Percentiles rank a stretch among this genome's conserved stretches.
Evolutionary conservation across 2,888 invertebrate species (phyloP).

Genomic region (Cynaeus angustus): DNA sequence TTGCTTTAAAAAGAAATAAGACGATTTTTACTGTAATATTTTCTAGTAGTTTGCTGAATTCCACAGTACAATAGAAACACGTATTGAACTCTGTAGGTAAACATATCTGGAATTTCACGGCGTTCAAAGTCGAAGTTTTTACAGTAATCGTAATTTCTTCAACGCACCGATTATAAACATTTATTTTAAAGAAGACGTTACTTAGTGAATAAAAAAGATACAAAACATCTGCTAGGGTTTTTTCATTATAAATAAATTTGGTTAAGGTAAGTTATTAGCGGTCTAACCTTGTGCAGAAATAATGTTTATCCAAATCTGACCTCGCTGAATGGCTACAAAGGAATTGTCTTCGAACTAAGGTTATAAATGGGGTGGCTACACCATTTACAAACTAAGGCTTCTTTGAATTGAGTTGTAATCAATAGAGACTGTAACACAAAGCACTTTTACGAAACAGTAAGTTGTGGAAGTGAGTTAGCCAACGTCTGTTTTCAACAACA

Average conservation of each 20-base stretch:
- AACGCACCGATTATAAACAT: constrained; percentile 15
- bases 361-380: background rate
- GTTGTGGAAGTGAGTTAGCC: background rate
- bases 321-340: background rate
- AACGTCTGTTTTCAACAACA: too few species aligned
- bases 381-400: too few species aligned
- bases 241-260: constrained; percentile 17
- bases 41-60: too few species aligned
- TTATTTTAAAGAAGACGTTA: constrained; percentile 17
- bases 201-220: constrained; percentile 27
- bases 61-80: background rate
- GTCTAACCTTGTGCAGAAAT: background rate
- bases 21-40: too few species aligned
- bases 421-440: background rate
- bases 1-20: too few species aligned
- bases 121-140: background rate
- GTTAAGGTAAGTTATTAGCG: constrained; percentile 7
- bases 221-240: constrained; percentile 10
- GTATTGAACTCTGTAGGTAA: background rate
- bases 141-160: constrained; percentile 21
- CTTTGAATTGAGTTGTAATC: too few species aligned
- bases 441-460: background rate
- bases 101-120: background rate
- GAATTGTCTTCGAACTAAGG: background rate
- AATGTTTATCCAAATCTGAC: constrained; percentile 8